A percentile compares a stretch with the other conserved stretches of the same genome.
phyloP scores from a whole-genome alignment of 1,140 invertebrate genomes.

The Drosophila sp. region DNA sequence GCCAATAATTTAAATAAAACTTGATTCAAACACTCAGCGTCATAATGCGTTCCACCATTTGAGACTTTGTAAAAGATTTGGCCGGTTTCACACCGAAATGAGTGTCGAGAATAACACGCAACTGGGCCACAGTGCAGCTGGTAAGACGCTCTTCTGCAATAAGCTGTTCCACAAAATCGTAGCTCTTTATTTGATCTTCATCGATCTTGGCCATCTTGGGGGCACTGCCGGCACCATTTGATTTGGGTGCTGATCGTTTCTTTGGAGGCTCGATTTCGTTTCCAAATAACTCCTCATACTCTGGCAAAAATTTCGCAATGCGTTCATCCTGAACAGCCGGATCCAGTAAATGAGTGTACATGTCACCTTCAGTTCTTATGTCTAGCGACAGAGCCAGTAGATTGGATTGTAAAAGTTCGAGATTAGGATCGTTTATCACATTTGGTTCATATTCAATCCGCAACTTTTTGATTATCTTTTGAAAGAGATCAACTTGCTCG shows the following conservation, averaged over 20 bases:
- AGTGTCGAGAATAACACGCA: constrained; percentile 47
- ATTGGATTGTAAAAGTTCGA: constrained; percentile 70
- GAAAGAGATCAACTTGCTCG: constrained; percentile 60
- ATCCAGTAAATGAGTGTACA: constrained; percentile 59
- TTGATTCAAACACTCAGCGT: constrained; percentile 3
- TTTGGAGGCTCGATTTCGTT: constrained; percentile 47
- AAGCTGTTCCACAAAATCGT: constrained; percentile 46
- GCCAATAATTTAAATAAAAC: not conserved
- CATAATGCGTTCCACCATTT: constrained; percentile 52
- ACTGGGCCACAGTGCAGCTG: constrained; percentile 53
- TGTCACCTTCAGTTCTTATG: constrained; percentile 55
- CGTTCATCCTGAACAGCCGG: constrained; percentile 62
- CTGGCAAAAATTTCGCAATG: constrained; percentile 60
- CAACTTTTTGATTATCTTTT: constrained; percentile 73
- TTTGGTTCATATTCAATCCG: constrained; percentile 71
- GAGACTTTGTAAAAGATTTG: constrained; percentile 38
- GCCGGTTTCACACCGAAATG: constrained; percentile 48
- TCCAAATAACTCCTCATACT: constrained; percentile 60
- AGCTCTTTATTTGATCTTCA: constrained; percentile 35
- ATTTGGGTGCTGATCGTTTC: constrained; percentile 54
- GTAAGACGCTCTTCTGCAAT: constrained; percentile 40
- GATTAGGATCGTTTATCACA: constrained; percentile 68
- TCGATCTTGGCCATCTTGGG: constrained; percentile 65
- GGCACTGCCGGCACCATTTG: constrained; percentile 31
- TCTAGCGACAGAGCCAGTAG: constrained; percentile 67